These are phyloP conservation scores for Tetanocera ferruginea DNA, from an alignment of 2,888 invertebrate genomes.

Conservation along the genomic window DNA sequence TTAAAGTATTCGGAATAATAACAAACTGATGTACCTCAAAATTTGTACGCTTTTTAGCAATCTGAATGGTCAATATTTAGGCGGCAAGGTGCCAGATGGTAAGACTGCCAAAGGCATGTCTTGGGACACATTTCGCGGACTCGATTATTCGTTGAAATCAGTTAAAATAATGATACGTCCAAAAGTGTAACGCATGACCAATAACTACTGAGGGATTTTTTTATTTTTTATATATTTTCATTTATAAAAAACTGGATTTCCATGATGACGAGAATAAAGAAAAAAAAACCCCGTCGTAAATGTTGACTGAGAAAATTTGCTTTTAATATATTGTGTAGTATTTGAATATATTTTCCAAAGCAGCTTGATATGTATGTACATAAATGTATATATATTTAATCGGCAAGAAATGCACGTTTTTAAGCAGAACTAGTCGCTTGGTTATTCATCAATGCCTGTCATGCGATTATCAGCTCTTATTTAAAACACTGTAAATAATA, in stretches of 20 bases:
- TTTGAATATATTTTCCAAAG: neutral
- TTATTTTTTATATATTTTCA: no score
- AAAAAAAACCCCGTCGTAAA: neutral
- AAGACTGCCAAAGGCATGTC: neutral
- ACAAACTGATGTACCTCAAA: no score
- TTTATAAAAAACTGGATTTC: neutral
- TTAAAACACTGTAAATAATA: no score
- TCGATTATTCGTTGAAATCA: neutral
- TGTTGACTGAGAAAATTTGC: neutral
- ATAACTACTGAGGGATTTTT: neutral
- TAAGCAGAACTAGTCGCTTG: no score
- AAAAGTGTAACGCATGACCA: neutral
- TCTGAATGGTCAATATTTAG: neutral
- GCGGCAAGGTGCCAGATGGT: neutral
- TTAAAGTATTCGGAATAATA: neutral
- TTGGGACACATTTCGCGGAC: neutral
- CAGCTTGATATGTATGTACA: no score
- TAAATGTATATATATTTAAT: no score
- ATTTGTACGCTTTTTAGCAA: neutral
- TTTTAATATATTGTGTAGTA: neutral
- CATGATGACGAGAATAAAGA: neutral
- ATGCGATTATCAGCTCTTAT: no score
- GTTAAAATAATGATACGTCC: slow-evolving; percentile 7
- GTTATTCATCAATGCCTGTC: no score
- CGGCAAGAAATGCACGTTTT: no score